phyloP scores from a whole-genome alignment of 2,888 invertebrate species.

The Cataglyphis cursor region DNA sequence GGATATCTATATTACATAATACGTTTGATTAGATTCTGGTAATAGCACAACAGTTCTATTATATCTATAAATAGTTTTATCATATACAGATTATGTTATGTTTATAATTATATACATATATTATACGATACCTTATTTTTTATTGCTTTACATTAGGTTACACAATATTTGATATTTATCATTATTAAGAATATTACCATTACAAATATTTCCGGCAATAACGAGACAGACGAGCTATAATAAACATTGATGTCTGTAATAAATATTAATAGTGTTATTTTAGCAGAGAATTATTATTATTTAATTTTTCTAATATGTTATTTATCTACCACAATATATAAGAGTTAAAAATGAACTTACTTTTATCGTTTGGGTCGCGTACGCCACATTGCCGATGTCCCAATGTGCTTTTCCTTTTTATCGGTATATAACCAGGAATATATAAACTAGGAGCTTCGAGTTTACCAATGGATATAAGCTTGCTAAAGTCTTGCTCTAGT shows the following conservation, averaged over 20 bases:
- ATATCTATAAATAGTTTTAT: background rate
- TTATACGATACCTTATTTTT: background rate
- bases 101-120: background rate
- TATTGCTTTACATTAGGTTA: background rate
- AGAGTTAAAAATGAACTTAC: constrained; percentile 49
- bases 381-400: constrained; percentile 93
- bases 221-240: background rate
- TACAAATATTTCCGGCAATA: background rate
- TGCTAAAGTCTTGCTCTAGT: constrained; percentile 93
- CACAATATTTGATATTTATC: background rate
- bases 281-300: background rate
- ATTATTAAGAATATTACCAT: constrained; percentile 3
- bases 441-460: constrained; percentile 92
- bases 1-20: background rate
- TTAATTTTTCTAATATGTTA: background rate
- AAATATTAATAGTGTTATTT: constrained; percentile 25
- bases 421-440: constrained; percentile 92
- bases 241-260: constrained; percentile 23
- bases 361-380: constrained; percentile 92
- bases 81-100: no score
- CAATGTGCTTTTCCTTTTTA: constrained; percentile 91
- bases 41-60: background rate
- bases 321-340: background rate
- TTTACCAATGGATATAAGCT: constrained; percentile 91
- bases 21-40: background rate